These are phyloP conservation scores for Epiblema foenella DNA, from an alignment of 2,888 invertebrate species.

Conservation along the genomic window DNA sequence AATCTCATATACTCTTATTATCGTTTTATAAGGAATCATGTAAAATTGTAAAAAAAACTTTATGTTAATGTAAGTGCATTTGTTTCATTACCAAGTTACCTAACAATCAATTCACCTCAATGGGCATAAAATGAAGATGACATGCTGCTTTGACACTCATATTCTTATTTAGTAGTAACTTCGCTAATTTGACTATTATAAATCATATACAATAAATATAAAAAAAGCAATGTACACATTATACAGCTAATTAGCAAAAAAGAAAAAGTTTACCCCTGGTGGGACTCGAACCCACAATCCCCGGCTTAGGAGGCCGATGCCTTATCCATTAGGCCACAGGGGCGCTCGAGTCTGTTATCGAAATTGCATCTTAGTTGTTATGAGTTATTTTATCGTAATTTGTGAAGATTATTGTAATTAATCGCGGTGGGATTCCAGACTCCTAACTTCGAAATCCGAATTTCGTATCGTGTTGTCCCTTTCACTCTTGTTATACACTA, in stretches of 20 bases:
- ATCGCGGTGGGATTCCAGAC: too few species aligned
- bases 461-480: too few species aligned
- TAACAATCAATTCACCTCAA: background rate
- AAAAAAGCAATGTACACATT: background rate
- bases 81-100: background rate
- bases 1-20: slow-evolving; percentile 48
- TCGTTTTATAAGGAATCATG: background rate
- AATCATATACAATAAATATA: too few species aligned
- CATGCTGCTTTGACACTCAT: too few species aligned
- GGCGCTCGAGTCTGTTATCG: slow-evolving; percentile 58
- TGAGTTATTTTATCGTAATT: background rate
- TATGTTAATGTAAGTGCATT: background rate
- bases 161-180: too few species aligned
- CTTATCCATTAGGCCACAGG: slow-evolving; percentile 92
- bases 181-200: too few species aligned
- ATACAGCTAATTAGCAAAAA: too few species aligned
- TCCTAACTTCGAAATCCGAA: too few species aligned
- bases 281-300: slow-evolving; percentile 91
- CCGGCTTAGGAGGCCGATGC: slow-evolving; percentile 92
- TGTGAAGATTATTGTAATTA: background rate
- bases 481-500: too few species aligned
- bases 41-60: slow-evolving; percentile 1
- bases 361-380: slow-evolving; percentile 48
- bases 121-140: background rate
- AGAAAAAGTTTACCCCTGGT: slow-evolving; percentile 85